Evolutionary conservation across 2,113 vertebrate species (phyloP), one percentile per base, ranked within the genome.

Genomic region (Bos taurus): DNA sequence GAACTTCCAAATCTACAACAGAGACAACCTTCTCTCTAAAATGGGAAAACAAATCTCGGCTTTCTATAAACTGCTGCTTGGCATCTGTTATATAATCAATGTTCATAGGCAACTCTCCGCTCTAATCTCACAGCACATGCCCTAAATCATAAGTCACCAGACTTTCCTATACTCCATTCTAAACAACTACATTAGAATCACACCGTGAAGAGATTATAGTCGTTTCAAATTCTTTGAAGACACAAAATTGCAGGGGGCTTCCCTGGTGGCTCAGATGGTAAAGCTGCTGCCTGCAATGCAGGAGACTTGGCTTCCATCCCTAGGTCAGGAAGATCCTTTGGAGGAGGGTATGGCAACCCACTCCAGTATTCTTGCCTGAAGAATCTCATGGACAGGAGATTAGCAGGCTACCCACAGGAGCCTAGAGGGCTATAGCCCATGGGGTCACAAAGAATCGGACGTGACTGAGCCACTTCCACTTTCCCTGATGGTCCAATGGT

Each of bases 101-200:
- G 13, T 91, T 54, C 56, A 94, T 1, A 85, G 13, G 40, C 54
- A 87, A 25, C 40, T 92, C 60, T n/a, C 17, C 46, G 46, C 16
- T 91, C 64, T 46, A 59, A 48, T 64, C n/a, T 82, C 86, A 81
- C 11, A 67, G 48, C 5, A 80, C 85, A 77, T 43, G 46, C 54
- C 40, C 28, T 67, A 54, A 80, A 56, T 67, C 43, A 56, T 40
- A 92, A 56, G n/a, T 54, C 80, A 91, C 28, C 74, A 84, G 43
- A 16, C 9, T 4, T 59, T 40, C 21, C 50, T 80, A 50, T 28
- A 40, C 46, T 46, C 14, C 11, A 52, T 23, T 36, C 60, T 30
- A 96, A 91, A 82, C n/a, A 95, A 91, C 74, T 60, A 48, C 17
- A 80, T 57, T 93, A 83, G 36, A 92, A 77, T 59, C 64, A 96